A percentile compares a stretch with the other conserved stretches of the same genome.
Evolutionary conservation across 2,113 vertebrate species (phyloP).

Genomic region (human (Homo sapiens)): DNA sequence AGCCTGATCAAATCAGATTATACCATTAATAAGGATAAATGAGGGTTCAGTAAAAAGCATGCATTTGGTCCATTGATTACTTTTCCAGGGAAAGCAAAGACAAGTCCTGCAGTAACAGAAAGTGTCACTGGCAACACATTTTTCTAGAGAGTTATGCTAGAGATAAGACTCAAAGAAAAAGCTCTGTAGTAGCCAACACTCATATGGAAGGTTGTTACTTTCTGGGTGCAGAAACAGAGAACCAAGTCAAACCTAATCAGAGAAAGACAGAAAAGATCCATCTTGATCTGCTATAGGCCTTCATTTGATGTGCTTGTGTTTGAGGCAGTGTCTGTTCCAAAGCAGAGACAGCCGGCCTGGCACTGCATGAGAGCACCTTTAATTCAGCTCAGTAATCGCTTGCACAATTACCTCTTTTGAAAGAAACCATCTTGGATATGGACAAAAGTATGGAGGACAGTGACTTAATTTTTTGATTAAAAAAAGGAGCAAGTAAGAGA

Average conservation of each 20-base stretch:
- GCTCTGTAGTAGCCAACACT: not conserved
- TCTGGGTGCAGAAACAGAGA: not conserved
- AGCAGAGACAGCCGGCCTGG: conserved; percentile 25
- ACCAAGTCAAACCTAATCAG: not conserved
- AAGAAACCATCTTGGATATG: conserved; percentile 81
- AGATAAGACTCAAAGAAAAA: not conserved
- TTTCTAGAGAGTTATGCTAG: not conserved
- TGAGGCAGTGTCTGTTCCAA: not conserved
- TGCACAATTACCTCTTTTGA: conserved; percentile 78
- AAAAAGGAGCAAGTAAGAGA: conserved; percentile 65
- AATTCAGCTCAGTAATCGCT: conserved; percentile 69
- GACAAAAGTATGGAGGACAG: conserved; percentile 79
- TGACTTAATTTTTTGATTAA: conserved; percentile 83
- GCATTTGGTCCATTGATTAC: not conserved
- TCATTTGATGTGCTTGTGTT: not conserved
- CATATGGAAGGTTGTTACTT: not conserved
- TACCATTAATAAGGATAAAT: not conserved
- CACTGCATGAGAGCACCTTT: conserved; percentile 64
- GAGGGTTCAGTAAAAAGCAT: not conserved
- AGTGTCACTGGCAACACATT: not conserved
- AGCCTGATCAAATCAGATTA: not conserved
- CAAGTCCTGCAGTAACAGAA: not conserved
- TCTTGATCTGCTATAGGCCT: not conserved
- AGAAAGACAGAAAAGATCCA: not conserved
- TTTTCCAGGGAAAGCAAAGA: not conserved